phyloP scores from a whole-genome alignment of 2,113 vertebrate species.

The Pseudorasbora parva region DNA sequence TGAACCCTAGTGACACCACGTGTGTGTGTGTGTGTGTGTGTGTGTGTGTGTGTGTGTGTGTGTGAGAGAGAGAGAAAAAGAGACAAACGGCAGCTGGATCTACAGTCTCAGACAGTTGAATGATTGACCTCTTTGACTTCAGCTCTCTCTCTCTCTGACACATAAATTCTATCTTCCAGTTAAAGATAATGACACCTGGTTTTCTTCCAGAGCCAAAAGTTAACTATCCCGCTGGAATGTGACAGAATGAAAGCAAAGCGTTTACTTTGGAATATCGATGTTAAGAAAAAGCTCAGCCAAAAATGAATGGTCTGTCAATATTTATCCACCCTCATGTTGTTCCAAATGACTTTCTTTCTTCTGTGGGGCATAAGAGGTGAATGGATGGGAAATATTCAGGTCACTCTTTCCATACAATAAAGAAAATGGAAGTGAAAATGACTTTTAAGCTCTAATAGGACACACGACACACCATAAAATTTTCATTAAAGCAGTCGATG shows the following conservation, averaged over 20 bases:
- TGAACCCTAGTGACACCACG: conserved; percentile 18
- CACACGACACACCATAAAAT: not conserved
- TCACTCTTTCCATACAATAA: not conserved
- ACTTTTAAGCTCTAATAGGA: not conserved
- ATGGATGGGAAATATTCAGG: not conserved
- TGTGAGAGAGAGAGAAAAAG: not conserved
- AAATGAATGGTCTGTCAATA: not conserved
- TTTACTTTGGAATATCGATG: not conserved
- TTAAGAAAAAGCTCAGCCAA: conserved; percentile 2
- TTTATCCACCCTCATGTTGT: not conserved
- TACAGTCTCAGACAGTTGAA: conserved; percentile 31
- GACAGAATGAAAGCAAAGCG: not conserved
- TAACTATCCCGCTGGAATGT: not conserved
- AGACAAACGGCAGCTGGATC: conserved; percentile 28
- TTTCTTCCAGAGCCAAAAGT: not conserved
- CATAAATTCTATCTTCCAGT: conserved; percentile 1
- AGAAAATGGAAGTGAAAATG: not conserved
- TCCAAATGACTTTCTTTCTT: not conserved
- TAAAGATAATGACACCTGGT: not conserved
- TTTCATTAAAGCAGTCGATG: not conserved
- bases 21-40: conserved; percentile 14
- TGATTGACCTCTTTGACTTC: conserved; percentile 50
- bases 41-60: too few relatives aligned
- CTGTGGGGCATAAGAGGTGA: not conserved
- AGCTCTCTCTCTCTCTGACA: conserved; percentile 30